Percentiles rank a stretch among this genome's conserved stretches.
Conservation (phyloP, 2,797 vertebrate genomes). For the Arctocebus calabarensis region DNA sequence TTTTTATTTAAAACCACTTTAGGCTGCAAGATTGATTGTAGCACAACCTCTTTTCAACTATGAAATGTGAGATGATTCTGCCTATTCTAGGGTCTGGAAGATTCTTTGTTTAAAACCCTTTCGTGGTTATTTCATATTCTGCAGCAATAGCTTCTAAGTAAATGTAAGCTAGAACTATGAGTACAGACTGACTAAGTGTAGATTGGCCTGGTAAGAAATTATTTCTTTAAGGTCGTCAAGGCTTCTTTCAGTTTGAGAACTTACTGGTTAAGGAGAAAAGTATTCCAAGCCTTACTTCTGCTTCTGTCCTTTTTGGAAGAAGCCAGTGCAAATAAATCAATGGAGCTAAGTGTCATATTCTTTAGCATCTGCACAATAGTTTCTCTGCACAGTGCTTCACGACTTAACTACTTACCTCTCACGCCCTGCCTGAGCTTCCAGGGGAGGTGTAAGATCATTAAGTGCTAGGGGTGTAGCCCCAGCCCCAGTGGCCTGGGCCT, state of each 20-base stretch:
- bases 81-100: not conserved
- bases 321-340: not conserved
- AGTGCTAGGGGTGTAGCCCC: too few relatives aligned
- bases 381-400: not conserved
- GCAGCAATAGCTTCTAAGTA: not conserved
- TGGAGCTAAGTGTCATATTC: not conserved
- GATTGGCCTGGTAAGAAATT: not conserved
- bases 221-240: not conserved
- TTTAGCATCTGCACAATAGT: not conserved
- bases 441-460: not conserved
- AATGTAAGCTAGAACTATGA: not conserved
- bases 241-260: not conserved
- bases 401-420: not conserved
- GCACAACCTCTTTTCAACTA: not conserved
- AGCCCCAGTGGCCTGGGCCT: not conserved
- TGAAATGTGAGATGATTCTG: not conserved
- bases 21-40: accelerated
- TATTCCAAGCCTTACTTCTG: not conserved
- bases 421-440: not conserved
- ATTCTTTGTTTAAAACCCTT: not conserved
- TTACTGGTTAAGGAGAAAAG: slow-evolving; percentile 22
- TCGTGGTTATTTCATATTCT: not conserved
- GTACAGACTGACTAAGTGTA: not conserved
- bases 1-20: not conserved
- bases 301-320: not conserved